Conservation (phyloP, 2,113 vertebrate species). For the Nothoprocta pentlandii region DNA sequence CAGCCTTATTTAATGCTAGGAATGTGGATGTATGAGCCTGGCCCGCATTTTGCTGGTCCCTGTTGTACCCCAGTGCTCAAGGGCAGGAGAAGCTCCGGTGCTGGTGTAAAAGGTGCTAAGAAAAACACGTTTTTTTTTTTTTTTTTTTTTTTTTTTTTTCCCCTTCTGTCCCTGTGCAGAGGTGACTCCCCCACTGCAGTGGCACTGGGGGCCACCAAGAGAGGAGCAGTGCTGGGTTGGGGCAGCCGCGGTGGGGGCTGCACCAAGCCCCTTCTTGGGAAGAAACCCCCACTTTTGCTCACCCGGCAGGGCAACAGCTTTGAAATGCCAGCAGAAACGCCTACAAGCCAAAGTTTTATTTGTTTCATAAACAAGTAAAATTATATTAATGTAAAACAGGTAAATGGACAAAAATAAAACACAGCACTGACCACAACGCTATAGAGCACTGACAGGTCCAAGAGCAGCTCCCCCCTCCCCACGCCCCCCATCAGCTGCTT, state of each 20-base stretch:
- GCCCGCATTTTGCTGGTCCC: neutral
- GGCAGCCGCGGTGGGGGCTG: neutral
- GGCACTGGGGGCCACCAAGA: neutral
- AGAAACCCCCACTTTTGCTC: neutral
- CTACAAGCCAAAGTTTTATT: slow-evolving; percentile 81
- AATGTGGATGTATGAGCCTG: neutral
- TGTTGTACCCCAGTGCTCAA: neutral
- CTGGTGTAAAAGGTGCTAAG: neutral
- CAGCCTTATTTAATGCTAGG: too few species aligned
- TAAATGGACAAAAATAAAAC: slow-evolving; percentile 79
- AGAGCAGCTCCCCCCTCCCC: slow-evolving; percentile 61
- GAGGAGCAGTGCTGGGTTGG: too few species aligned
- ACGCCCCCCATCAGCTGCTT: slow-evolving; percentile 40
- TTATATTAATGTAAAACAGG: slow-evolving; percentile 84
- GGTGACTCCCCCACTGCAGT: neutral
- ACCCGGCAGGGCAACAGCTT: neutral
- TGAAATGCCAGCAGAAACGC: neutral
- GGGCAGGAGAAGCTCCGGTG: neutral
- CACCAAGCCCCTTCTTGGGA: too few species aligned
- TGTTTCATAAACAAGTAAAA: slow-evolving; percentile 80
- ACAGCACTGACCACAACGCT: slow-evolving; percentile 78
- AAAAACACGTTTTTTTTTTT: too few species aligned
- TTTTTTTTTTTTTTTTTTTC: too few species aligned
- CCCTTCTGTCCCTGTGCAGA: neutral
- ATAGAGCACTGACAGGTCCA: slow-evolving; percentile 74